Evolutionary conservation across 2,797 vertebrate genomes (phyloP).

Genomic region (Xenentodon cancila): DNA sequence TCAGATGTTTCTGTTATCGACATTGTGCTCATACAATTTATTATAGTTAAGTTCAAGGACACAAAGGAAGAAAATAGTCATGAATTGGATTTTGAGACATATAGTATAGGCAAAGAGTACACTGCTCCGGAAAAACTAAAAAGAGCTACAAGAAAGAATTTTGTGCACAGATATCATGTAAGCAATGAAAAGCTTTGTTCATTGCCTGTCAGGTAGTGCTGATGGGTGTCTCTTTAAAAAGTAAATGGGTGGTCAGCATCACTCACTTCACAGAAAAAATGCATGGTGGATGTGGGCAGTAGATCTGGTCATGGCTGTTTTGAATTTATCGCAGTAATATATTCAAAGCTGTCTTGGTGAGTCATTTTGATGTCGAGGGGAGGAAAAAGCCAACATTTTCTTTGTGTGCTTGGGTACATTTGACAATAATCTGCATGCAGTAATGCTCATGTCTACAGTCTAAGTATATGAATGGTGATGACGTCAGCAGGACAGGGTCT

Average conservation of each 20-base stretch:
- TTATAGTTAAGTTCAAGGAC: constrained; percentile 42
- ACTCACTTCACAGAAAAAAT: constrained; percentile 65
- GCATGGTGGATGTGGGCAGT: constrained; percentile 50
- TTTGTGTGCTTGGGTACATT: constrained; percentile 34
- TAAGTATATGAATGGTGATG: too few species aligned
- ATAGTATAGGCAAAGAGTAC: constrained; percentile 28
- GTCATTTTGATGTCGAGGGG: constrained; percentile 11
- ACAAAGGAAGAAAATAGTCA: constrained; percentile 34
- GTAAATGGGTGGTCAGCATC: constrained; percentile 53
- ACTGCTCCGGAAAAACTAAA: constrained; percentile 37
- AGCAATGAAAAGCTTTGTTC: constrained; percentile 47
- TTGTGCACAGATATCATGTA: constrained; percentile 27
- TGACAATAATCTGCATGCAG: constrained; percentile 7
- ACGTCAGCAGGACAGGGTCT: not conserved
- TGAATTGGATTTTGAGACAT: constrained; percentile 31
- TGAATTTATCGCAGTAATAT: constrained; percentile 45
- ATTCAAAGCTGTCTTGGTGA: constrained; percentile 39
- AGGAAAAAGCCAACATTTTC: not conserved
- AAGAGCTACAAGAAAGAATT: constrained; percentile 24
- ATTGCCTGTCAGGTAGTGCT: constrained; percentile 35
- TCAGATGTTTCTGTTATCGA: constrained; percentile 72
- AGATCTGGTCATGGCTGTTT: constrained; percentile 48
- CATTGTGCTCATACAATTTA: constrained; percentile 55
- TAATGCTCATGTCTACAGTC: not conserved
- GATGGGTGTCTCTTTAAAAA: constrained; percentile 60